phyloP scores from a whole-genome alignment of 2,113 vertebrate species.

The Psittacula cyanocephala region DNA sequence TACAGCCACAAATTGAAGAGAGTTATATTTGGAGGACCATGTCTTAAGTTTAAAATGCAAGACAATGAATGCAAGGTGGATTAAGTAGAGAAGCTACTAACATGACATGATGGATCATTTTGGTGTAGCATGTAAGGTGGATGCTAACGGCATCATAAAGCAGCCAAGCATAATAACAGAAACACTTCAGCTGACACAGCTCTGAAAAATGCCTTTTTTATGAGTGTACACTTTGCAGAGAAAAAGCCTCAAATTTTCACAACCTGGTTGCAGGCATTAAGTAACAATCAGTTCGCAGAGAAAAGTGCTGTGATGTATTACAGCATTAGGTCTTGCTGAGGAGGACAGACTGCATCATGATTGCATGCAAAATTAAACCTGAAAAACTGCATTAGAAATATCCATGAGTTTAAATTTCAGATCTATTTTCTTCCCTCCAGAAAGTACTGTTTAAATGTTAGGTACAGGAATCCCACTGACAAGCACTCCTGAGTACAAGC shows the following conservation, averaged over 20 bases:
- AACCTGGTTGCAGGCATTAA: slow-evolving; percentile 7
- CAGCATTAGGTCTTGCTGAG: not conserved
- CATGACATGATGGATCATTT: not conserved
- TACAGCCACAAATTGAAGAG: not conserved
- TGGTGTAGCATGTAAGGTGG: not conserved
- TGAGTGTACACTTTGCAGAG: not conserved
- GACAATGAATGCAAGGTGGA: not conserved
- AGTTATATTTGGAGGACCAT: not conserved
- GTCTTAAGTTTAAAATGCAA: not conserved
- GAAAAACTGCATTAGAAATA: slow-evolving; percentile 25
- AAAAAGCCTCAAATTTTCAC: slow-evolving; percentile 42
- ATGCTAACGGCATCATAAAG: slow-evolving; percentile 41
- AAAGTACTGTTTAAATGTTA: not conserved
- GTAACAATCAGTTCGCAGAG: not conserved
- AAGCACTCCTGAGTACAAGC: not conserved
- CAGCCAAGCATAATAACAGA: slow-evolving; percentile 2
- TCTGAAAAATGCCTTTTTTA: slow-evolving; percentile 15
- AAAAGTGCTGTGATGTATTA: slow-evolving; percentile 12
- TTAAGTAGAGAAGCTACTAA: not conserved
- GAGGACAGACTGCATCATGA: not conserved
- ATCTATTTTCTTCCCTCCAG: not conserved
- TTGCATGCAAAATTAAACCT: slow-evolving; percentile 53
- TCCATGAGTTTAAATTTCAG: not conserved
- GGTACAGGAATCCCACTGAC: not conserved
- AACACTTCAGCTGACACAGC: not conserved